A percentile compares a stretch with the other conserved stretches of the same genome.
Evolutionary conservation across 1,140 invertebrate species (phyloP).

Genomic region (Sinella curviseta): DNA sequence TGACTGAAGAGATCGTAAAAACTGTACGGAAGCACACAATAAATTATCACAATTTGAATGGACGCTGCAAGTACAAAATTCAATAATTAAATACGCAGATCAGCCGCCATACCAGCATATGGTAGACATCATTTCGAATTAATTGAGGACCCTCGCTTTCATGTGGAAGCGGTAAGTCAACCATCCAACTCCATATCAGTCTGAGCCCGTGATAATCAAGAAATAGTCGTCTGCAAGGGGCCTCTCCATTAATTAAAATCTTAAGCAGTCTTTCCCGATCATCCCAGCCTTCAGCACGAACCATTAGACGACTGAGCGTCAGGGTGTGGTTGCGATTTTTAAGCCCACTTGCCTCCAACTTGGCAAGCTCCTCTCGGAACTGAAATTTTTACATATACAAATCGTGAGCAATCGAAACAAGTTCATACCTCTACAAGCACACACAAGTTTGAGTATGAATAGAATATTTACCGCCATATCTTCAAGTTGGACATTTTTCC

Average conservation of each 20-base stretch:
- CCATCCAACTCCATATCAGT: conserved; percentile 89
- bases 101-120: conserved; percentile 30
- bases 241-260: conserved; percentile 70
- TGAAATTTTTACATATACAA: conserved; percentile 51
- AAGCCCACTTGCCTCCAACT: conserved; percentile 70
- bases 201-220: conserved; percentile 91
- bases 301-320: conserved; percentile 84
- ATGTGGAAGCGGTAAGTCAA: conserved; percentile 59
- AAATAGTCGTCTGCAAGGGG: conserved; percentile 81
- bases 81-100: background rate
- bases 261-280: conserved; percentile 66
- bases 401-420: conserved; percentile 46
- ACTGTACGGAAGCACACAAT: no score
- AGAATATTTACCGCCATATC: conserved; percentile 60
- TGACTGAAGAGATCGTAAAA: conserved; percentile 75
- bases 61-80: background rate
- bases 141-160: conserved; percentile 19
- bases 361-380: conserved; percentile 77
- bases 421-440: no score
- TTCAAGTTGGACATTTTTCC: conserved; percentile 44
- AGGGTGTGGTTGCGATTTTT: conserved; percentile 86
- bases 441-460: background rate
- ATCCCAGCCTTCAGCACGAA: conserved; percentile 77
- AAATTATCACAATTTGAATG: no score
- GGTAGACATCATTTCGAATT: conserved; percentile 41